phyloP scores from a whole-genome alignment of 1,140 invertebrate genomes.

The Drosophila sturtevanti region DNA sequence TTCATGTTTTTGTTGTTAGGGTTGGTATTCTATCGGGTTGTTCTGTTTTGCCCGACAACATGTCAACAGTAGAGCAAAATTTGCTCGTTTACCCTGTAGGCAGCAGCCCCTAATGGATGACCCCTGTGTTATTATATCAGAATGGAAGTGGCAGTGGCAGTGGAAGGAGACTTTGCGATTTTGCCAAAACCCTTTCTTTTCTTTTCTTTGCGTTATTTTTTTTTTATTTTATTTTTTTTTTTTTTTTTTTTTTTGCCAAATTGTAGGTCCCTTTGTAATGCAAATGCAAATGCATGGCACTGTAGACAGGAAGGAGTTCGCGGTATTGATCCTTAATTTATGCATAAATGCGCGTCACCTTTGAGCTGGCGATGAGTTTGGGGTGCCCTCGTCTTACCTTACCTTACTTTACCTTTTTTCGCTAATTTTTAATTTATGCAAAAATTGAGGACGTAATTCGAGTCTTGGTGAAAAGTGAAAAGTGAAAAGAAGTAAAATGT shows the following conservation, averaged over 20 bases:
- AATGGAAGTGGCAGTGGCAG: neutral
- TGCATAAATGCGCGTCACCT: conserved; percentile 81
- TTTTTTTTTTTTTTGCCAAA: conserved; percentile 42
- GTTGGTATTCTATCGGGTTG: conserved; percentile 40
- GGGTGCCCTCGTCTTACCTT: conserved; percentile 33
- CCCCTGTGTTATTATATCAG: conserved; percentile 61
- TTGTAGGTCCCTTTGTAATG: conserved; percentile 55
- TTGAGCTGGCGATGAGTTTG: conserved; percentile 47
- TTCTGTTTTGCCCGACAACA: conserved; percentile 59
- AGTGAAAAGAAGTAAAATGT: conserved; percentile 61
- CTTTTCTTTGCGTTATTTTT: neutral
- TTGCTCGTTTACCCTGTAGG: conserved; percentile 42
- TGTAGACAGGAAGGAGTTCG: conserved; percentile 34
- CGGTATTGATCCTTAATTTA: conserved; percentile 81
- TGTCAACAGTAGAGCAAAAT: conserved; percentile 69
- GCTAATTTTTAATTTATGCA: conserved; percentile 81
- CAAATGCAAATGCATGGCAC: conserved; percentile 59
- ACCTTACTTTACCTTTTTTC: neutral
- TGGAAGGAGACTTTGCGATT: conserved; percentile 55
- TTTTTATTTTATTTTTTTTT: conserved; percentile 20
- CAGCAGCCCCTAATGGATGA: conserved; percentile 69
- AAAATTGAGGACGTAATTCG: conserved; percentile 62
- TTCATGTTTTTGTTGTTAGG: conserved; percentile 56
- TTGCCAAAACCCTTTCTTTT: conserved; percentile 41
- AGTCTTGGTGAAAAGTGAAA: conserved; percentile 54